Base-by-base conservation (phyloP, 2,113 vertebrate genomes). In the Paracanthobrama guichenoti region DNA sequence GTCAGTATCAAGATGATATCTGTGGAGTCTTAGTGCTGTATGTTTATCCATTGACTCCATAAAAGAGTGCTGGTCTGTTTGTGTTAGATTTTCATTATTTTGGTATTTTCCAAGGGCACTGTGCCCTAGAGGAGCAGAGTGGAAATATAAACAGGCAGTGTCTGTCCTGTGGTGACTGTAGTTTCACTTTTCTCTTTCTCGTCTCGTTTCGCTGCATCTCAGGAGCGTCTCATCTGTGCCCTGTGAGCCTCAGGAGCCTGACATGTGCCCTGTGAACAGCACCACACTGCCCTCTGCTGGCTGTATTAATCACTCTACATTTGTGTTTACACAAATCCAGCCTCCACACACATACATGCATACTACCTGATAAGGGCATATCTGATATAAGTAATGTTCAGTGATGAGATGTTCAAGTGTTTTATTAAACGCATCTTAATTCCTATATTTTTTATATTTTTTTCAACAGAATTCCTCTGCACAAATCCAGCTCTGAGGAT, bases 401-500 rank as follows among this genome's bases (percentile, higher is more conserved):
- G 64, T 81, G 26, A 35, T 74, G 75, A 59, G 28, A 44, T 75
- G 31, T 57, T 50, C 2, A 71, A 39, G 9, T 46, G 2, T 79
- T 69, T 64, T 67, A 60, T 26, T 59, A 3, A 74, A 24, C 0
- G 6, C 77, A 35, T 22, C 66, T 14, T 71, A 44, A 42, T 62
- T 31, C 31, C 16, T 28, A 20, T 39, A 0, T 57, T 73, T 31
- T 0, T 67, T 71, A 4, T 73, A 2, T 82, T 87, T 86, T 90
- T 84, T 88, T 77, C 89, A 86, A 74, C 89, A 98, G 98, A 91
- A 92, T 95, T 76, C 91, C 96, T 42, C 94, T 98, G 90, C 97
- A 97, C 93, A 99, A 98, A 93, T 98, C 97, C 84, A 97, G 94
- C 91, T 99, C 96, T 0, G 98, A 99, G 92, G 98, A 99, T 89